A percentile compares a stretch with the other conserved stretches of the same genome.
Conservation (phyloP, 1,140 invertebrate species). For the Cherax quadricarinatus region DNA sequence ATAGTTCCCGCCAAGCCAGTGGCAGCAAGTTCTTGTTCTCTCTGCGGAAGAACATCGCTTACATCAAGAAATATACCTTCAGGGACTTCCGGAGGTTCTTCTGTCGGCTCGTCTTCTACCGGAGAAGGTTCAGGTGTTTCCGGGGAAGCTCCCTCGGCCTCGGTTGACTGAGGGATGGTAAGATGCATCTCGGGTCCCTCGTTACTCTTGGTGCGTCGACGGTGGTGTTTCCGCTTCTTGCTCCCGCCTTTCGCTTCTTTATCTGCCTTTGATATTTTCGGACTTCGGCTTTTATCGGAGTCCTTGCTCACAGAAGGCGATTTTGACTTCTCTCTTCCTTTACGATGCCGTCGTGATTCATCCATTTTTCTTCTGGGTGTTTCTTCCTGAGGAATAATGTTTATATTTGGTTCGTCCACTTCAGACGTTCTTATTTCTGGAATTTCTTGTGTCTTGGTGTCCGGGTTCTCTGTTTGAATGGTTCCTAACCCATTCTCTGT, state of each 20-base stretch:
- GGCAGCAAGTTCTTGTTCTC: neutral
- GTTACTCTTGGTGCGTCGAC: neutral
- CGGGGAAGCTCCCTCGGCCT: too few species aligned
- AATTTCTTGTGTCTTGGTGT: neutral
- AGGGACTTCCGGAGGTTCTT: neutral
- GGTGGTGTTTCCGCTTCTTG: slow-evolving; percentile 14
- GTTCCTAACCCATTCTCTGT: neutral
- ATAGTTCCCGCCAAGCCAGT: neutral
- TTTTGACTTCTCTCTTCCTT: neutral
- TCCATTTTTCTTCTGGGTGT: neutral
- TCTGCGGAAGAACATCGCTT: neutral
- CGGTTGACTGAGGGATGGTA: neutral
- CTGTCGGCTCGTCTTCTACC: neutral
- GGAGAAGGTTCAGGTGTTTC: neutral
- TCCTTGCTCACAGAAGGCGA: neutral
- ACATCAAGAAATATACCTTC: neutral
- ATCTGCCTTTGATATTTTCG: neutral
- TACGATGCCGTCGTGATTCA: neutral
- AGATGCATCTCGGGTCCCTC: neutral
- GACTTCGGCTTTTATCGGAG: neutral
- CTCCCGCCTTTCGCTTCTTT: slow-evolving; percentile 22
- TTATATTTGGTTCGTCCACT: neutral
- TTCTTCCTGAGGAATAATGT: neutral
- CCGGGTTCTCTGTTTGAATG: neutral
- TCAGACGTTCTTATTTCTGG: neutral